Evolutionary conservation across 2,113 vertebrate genomes (phyloP), one percentile per base, ranked within the genome.

Genomic region (Nerophis lumbriciformis): DNA sequence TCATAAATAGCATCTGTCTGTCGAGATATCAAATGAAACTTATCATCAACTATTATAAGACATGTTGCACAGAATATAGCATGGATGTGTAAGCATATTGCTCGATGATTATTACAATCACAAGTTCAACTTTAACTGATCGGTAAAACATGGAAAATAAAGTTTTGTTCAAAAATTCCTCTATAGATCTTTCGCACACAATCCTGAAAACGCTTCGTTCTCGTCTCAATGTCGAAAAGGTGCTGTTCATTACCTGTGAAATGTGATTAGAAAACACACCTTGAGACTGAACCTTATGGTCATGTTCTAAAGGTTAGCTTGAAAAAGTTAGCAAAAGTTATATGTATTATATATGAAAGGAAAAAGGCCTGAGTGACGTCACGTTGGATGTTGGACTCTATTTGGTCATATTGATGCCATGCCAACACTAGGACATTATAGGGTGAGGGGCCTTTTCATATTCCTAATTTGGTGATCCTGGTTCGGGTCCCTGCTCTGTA

Each of bases 51-150:
- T 10, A 61, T 36, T 64, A 42, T 57, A 72, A 71, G 63, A 66
- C 56, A 74, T 58, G 71, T 44, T 51, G 71, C 54, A 73, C 21
- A 78, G 55, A 71, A 75, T 77, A 75, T 80, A 80, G 65, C 62
- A 57, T 69, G 48, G 68, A 68, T 73, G 50, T 75, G 21, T 74
- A 83, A 75, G 79, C 79, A 79, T 86, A 81, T 85, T 80, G 80
- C 77, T 88, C 56, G 59, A 77, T 65, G 8, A 19, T 54, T 65
- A 80, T 76, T 67, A 87, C 79, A 83, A 84, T 87, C 76, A 85
- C 77, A 76, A 83, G 69, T 73, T 69, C 19, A 75, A 73, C 66
- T 77, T 49, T 75, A 77, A 73, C 35, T 64, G 49, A 82, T 72
- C 74, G 81, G 83, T 75, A 78, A 83, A 77, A 73, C 64, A 78